Percentiles rank a stretch among this genome's conserved stretches.
These are phyloP conservation scores for Eulemur rubriventer DNA, from an alignment of 2,797 vertebrate genomes.

Conservation along the genomic window DNA sequence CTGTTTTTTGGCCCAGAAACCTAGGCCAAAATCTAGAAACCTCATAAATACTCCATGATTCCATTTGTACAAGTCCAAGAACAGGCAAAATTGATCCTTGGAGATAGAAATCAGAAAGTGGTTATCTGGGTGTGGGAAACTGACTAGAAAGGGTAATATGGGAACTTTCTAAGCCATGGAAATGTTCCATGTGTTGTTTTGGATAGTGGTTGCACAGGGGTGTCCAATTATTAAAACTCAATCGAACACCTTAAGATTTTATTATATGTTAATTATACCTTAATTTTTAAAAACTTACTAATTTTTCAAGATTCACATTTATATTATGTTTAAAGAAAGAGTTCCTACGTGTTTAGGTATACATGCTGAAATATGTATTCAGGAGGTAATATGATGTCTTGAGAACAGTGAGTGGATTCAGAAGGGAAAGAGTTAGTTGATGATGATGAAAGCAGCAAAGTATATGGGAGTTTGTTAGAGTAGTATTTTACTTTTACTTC, in stretches of 20 bases:
- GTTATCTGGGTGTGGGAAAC: background rate
- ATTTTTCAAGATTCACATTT: constrained; percentile 16
- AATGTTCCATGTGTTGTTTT: constrained; percentile 10
- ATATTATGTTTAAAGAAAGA: constrained; percentile 31
- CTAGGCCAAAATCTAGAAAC: background rate
- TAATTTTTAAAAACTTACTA: background rate
- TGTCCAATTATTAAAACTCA: background rate
- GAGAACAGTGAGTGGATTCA: constrained; percentile 26
- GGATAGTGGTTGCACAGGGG: background rate
- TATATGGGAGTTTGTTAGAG: background rate
- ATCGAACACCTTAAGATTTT: constrained; percentile 10
- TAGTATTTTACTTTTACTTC: background rate
- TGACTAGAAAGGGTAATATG: background rate
- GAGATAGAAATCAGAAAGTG: constrained; percentile 29
- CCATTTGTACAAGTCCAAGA: constrained; percentile 33
- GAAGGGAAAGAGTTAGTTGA: background rate
- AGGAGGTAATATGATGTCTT: constrained; percentile 31
- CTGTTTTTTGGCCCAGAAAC: background rate
- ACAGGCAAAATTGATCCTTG: background rate
- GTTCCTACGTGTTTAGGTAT: background rate
- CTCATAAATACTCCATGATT: background rate
- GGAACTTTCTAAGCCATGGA: background rate
- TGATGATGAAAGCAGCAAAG: background rate
- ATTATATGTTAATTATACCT: constrained; percentile 19
- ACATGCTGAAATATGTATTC: background rate